phyloP scores from a whole-genome alignment of 2,113 vertebrate species.

The Hippocampus guttulatus region DNA sequence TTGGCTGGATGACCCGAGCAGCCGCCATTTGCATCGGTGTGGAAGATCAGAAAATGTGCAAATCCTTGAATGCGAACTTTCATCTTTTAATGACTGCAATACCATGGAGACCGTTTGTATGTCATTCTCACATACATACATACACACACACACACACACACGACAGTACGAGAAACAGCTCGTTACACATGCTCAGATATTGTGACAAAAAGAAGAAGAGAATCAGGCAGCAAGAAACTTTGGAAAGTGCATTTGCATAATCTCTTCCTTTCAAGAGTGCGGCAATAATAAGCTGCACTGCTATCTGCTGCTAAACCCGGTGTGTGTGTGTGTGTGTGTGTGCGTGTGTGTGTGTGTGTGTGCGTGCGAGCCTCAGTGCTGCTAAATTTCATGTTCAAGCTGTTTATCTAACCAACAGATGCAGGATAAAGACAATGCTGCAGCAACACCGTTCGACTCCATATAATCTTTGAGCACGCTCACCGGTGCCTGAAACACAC shows the following conservation, averaged over 20 bases:
- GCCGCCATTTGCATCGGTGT: not conserved
- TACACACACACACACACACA: constrained; percentile 6
- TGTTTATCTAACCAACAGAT: constrained; percentile 8
- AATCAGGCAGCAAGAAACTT: constrained; percentile 43
- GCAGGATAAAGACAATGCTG: constrained; percentile 19
- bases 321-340: constrained; percentile 30
- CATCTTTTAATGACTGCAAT: constrained; percentile 23
- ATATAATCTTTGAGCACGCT: not conserved
- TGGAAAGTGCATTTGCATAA: constrained; percentile 64
- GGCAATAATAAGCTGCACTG: constrained; percentile 55
- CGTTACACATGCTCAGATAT: constrained; percentile 36
- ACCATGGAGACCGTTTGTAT: constrained; percentile 9
- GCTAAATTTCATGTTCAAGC: constrained; percentile 11
- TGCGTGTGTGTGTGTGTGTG: not conserved
- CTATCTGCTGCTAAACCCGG: constrained; percentile 44
- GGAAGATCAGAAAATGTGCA: not conserved
- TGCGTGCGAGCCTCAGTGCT: constrained; percentile 15
- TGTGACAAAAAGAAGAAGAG: constrained; percentile 24
- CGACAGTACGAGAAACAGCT: constrained; percentile 28
- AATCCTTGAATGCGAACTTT: constrained; percentile 20
- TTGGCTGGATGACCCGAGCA: constrained; percentile 7
- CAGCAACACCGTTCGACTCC: not conserved
- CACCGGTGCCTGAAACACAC: no score
- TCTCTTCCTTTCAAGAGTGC: constrained; percentile 56
- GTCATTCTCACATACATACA: not conserved